A percentile compares a stretch with the other conserved stretches of the same genome.
phyloP scores from a whole-genome alignment of 2,888 invertebrate genomes.

The Lasioglossum malachurum region DNA sequence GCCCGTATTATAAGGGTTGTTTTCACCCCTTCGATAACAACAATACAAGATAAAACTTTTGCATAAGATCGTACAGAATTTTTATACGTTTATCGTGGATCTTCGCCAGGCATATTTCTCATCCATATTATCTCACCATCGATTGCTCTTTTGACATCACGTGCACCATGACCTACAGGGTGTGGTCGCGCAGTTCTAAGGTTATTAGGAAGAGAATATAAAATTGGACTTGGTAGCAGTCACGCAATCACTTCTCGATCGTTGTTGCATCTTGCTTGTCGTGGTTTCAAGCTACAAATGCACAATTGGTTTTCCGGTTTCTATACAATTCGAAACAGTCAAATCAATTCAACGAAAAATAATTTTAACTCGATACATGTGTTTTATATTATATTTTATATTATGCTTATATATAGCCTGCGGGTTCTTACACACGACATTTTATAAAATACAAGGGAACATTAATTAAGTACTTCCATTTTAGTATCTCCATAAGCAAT shows the following conservation, averaged over 20 bases:
- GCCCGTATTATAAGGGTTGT: neutral
- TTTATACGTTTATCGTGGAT: neutral
- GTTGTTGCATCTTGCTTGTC: neutral
- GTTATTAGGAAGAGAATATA: slow-evolving; percentile 46
- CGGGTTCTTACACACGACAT: neutral
- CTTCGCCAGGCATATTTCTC: neutral
- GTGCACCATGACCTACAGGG: slow-evolving; percentile 48
- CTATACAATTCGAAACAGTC: neutral
- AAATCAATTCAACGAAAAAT: neutral
- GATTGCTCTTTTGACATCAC: slow-evolving; percentile 36
- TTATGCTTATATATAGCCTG: neutral
- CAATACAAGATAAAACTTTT: neutral
- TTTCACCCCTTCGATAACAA: neutral
- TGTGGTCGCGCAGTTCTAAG: slow-evolving; percentile 54
- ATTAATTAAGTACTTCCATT: neutral
- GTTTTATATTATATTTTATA: too few relatives aligned
- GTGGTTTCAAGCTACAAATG: neutral
- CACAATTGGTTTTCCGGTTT: neutral
- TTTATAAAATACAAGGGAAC: neutral
- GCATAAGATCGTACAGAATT: neutral
- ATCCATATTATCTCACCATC: slow-evolving; percentile 19
- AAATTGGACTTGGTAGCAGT: slow-evolving; percentile 22
- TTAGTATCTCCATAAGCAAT: neutral
- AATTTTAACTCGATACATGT: neutral
- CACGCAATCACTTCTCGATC: slow-evolving; percentile 40